Percentiles rank a stretch among this genome's conserved stretches.
Evolutionary conservation across 2,888 invertebrate species (phyloP).

Genomic region (Dryobota labecula): DNA sequence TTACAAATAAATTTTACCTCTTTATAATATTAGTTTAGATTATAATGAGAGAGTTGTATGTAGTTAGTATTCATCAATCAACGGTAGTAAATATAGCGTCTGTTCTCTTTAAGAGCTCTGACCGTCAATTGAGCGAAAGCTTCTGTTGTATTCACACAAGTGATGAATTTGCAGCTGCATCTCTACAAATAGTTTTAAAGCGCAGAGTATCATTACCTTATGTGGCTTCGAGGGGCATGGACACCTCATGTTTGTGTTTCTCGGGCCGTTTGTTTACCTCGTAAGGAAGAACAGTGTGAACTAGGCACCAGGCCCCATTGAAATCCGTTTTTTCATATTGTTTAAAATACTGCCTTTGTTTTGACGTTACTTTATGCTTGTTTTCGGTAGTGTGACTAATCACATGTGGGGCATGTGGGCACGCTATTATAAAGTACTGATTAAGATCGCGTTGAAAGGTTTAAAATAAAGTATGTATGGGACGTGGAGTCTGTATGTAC

Average conservation of each 20-base stretch:
- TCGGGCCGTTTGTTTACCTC: slow-evolving; percentile 55
- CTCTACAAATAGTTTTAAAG: slow-evolving; percentile 46
- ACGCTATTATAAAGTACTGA: slow-evolving; percentile 36
- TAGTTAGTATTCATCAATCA: slow-evolving; percentile 7
- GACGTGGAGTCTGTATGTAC: slow-evolving; percentile 21
- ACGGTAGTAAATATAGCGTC: neutral
- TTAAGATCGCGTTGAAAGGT: slow-evolving; percentile 32
- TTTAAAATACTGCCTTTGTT: slow-evolving; percentile 47
- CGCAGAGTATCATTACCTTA: slow-evolving; percentile 50
- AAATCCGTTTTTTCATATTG: slow-evolving; percentile 51
- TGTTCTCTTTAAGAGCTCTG: neutral
- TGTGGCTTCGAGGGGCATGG: slow-evolving; percentile 33
- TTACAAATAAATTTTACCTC: too few species aligned
- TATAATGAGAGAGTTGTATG: too few species aligned
- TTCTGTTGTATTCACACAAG: slow-evolving; percentile 34
- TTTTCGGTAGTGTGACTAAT: slow-evolving; percentile 45
- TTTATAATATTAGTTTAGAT: too few species aligned
- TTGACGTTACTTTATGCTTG: slow-evolving; percentile 16
- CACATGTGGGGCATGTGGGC: slow-evolving; percentile 16
- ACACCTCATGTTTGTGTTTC: slow-evolving; percentile 53
- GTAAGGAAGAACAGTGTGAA: slow-evolving; percentile 55
- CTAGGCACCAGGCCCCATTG: slow-evolving; percentile 38
- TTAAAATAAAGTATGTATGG: slow-evolving; percentile 31
- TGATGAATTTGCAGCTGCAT: slow-evolving; percentile 45
- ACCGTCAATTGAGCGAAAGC: slow-evolving; percentile 24